Evolutionary conservation across 1,140 invertebrate species (phyloP), one percentile per base, ranked within the genome.

Genomic region (Drosophila yakuba): DNA sequence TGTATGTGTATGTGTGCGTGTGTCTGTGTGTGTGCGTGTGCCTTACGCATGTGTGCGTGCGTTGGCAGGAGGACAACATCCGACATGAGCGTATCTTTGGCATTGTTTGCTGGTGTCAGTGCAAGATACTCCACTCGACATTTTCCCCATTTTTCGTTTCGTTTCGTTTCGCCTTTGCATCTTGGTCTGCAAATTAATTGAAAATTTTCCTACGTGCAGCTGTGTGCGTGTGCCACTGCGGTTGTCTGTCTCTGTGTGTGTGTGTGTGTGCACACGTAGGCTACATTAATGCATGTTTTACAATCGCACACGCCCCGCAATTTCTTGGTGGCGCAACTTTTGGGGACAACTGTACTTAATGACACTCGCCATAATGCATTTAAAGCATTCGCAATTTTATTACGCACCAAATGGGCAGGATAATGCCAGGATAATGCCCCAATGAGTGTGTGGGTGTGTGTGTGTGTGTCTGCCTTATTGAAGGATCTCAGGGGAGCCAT

Each of bases 201-300:
- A 78, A 86, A 86, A 78, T 61, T 54, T 56, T 63, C 69, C 64
- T 20, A 48, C 51, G 36, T 36, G 50, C 43, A 47, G 60, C 5
- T 66, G 41, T 60, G 41, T 1, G 1, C 15, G 57, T 48, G 25
- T 39, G 11, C 32, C 17, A 39, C 28, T 41, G 43, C 44, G 44
- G 3, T 11, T 8, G 4, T 15, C 12, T 7, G 55, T 8, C 1
- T 15, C 12, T 7, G 50, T 58, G 60, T 55, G 17, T 17, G 32
- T 45, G 55, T 35, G 28, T 38, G 48, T 54, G 15, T 68, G 52
- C 60, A 73, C 68, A 86, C 61, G 78, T 81, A 74, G 78, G 66
- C 69, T 69, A 82, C 83, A 86, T 83, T 73, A 86, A 86, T 88
- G 83, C 71, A 58, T 75, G 82, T 78, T 85, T 85, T 67, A 82